A percentile compares a stretch with the other conserved stretches of the same genome.
phyloP scores from a whole-genome alignment of 1,140 invertebrate genomes.

The Caenorhabditis briggsae region DNA sequence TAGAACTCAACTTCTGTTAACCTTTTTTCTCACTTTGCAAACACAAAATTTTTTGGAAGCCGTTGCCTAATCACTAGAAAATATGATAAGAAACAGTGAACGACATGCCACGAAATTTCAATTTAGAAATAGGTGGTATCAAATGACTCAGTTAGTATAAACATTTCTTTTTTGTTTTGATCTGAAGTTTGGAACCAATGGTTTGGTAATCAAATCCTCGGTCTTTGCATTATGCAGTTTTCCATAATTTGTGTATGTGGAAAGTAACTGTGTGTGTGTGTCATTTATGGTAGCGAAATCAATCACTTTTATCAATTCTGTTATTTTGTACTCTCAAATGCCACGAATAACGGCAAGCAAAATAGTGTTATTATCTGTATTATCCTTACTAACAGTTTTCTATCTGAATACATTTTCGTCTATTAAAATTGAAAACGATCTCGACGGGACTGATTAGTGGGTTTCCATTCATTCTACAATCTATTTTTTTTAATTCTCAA shows the following conservation, averaged over 20 bases:
- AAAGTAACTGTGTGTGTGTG: neutral
- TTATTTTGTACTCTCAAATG: conserved; percentile 2
- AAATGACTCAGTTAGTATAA: neutral
- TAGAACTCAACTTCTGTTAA: no score
- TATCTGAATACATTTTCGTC: neutral
- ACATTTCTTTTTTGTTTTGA: neutral
- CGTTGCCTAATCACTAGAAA: neutral
- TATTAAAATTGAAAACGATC: neutral
- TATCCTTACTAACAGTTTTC: conserved; percentile 7
- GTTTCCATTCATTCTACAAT: neutral
- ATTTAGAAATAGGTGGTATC: neutral
- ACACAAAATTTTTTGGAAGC: neutral
- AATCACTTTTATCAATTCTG: neutral
- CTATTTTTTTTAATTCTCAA: neutral
- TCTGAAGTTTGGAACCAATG: neutral
- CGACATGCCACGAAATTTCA: neutral
- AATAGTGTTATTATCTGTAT: conserved; percentile 16
- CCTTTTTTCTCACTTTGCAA: neutral
- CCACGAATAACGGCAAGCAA: conserved; percentile 26
- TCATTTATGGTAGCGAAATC: neutral
- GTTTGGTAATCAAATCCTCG: neutral
- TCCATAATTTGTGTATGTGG: neutral
- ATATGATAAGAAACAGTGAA: conserved; percentile 5
- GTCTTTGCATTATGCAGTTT: neutral
- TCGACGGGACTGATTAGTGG: neutral